Percentiles rank a stretch among this genome's conserved stretches.
Conservation (phyloP, 2,888 invertebrate species). For the Leptura quadrifasciata region DNA sequence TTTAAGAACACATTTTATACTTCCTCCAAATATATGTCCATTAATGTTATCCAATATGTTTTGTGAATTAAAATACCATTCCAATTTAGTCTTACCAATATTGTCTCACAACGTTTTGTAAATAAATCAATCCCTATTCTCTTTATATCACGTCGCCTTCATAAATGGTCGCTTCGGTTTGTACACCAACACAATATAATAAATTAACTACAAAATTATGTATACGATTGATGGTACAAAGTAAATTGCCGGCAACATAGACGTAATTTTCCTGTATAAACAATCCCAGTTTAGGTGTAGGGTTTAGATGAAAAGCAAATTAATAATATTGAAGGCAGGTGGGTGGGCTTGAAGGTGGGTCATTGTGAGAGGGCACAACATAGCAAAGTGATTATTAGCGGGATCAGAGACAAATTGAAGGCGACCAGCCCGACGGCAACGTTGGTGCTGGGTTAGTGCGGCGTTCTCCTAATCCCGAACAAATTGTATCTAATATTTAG, state of each 20-base stretch:
- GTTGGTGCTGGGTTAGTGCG: conserved; percentile 52
- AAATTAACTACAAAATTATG: conserved; percentile 20
- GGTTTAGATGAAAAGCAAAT: conserved; percentile 38
- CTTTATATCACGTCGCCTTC: not conserved
- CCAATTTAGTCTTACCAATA: no score
- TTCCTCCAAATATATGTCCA: no score
- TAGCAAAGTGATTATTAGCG: conserved; percentile 68
- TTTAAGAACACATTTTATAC: no score
- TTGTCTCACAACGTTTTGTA: no score
- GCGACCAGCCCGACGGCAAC: conserved; percentile 50
- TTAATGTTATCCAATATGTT: no score
- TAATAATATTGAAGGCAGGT: conserved; percentile 42
- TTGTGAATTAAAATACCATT: no score
- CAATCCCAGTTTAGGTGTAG: conserved; percentile 30
- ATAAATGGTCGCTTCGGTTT: not conserved
- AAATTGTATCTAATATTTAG: conserved; percentile 73
- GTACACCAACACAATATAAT: not conserved
- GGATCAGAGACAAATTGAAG: conserved; percentile 70
- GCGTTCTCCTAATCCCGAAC: conserved; percentile 69
- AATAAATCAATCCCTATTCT: no score
- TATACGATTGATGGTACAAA: conserved; percentile 20
- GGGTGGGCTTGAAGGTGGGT: conserved; percentile 37
- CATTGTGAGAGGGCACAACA: conserved; percentile 42
- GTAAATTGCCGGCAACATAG: conserved; percentile 19
- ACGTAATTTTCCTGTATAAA: conserved; percentile 31